Percentiles rank a stretch among this genome's conserved stretches.
These are phyloP conservation scores for Jaculus jaculus DNA, from an alignment of 2,113 vertebrate species.

Conservation along the genomic window DNA sequence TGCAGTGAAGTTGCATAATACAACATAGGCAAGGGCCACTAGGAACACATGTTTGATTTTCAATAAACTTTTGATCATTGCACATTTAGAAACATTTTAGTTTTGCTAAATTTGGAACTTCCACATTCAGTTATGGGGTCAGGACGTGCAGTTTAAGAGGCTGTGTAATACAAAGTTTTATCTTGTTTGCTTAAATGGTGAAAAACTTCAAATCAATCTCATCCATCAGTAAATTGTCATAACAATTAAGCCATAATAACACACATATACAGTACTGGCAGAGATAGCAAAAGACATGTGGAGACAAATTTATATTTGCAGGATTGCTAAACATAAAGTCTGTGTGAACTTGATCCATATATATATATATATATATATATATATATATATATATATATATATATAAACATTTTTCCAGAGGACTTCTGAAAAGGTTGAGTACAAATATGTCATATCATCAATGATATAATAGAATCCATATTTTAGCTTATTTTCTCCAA, in stretches of 20 bases:
- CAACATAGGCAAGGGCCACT: background rate
- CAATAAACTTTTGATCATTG: background rate
- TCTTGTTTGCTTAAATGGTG: background rate
- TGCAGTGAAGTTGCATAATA: background rate
- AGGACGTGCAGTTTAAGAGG: background rate
- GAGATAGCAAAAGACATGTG: background rate
- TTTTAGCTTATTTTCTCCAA: constrained; percentile 5
- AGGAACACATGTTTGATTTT: background rate
- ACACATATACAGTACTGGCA: background rate
- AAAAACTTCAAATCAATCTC: background rate
- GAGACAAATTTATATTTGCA: background rate
- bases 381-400: too few species aligned
- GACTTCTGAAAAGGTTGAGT: background rate
- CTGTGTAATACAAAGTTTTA: background rate
- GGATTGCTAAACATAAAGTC: background rate
- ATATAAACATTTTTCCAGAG: background rate
- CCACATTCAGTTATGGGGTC: background rate
- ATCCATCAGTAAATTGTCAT: background rate
- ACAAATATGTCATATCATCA: background rate
- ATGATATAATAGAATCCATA: background rate
- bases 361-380: too few species aligned
- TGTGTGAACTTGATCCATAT: background rate
- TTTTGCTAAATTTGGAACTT: background rate
- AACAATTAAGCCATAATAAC: background rate
- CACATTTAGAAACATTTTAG: background rate